These are phyloP conservation scores for Prenolepis imparis DNA, from an alignment of 2,888 invertebrate species.

Conservation along the genomic window DNA sequence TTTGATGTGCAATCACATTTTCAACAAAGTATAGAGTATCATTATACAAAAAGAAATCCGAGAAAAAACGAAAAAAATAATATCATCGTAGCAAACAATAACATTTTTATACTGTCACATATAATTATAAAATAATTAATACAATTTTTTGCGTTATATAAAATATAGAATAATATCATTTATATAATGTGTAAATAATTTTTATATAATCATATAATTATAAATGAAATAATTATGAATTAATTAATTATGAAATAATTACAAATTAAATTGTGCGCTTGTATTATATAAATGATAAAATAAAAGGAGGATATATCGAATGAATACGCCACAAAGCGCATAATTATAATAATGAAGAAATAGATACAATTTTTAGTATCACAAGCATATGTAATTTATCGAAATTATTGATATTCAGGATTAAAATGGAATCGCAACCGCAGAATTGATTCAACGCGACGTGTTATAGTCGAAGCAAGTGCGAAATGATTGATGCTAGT, in stretches of 20 bases:
- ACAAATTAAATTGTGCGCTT: too few species aligned
- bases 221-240: too few species aligned
- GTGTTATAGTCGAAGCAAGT: conserved; percentile 33
- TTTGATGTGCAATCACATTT: not conserved
- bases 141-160: not conserved
- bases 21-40: not conserved
- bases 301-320: not conserved
- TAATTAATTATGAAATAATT: too few species aligned
- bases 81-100: not conserved
- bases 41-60: not conserved
- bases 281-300: not conserved
- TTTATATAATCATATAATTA: too few species aligned
- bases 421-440: not conserved
- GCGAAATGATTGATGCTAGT: conserved; percentile 47
- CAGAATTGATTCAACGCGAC: not conserved
- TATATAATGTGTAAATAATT: not conserved
- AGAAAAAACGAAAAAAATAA: not conserved
- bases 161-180: not conserved
- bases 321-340: not conserved
- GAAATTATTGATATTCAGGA: not conserved
- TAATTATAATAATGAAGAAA: not conserved
- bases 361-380: not conserved
- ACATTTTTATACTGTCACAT: not conserved
- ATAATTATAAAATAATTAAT: not conserved
- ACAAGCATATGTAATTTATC: not conserved